Evolutionary conservation across 2,888 invertebrate species (phyloP).

Genomic region (Hylaea fasciaria): DNA sequence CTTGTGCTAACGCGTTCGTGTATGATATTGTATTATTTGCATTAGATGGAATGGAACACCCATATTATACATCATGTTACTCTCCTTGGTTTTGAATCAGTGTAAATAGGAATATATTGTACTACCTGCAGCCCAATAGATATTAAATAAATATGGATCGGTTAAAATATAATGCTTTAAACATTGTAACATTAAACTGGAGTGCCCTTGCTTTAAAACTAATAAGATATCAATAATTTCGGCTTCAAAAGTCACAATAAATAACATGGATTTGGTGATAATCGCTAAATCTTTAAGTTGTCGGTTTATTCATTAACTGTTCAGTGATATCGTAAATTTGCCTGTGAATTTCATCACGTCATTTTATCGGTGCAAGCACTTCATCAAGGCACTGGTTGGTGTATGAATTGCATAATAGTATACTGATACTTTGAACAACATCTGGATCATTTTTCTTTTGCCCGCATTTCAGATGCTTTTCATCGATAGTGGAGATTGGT

Average conservation of each 20-base stretch:
- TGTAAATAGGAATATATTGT: slow-evolving; percentile 52
- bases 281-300: slow-evolving; percentile 7
- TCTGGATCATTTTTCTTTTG: slow-evolving; percentile 32
- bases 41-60: slow-evolving; percentile 33
- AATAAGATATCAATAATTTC: slow-evolving; percentile 47
- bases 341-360: slow-evolving; percentile 7
- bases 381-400: slow-evolving; percentile 13
- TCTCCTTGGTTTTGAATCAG: slow-evolving; percentile 26
- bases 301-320: slow-evolving; percentile 1
- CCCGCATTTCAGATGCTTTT: slow-evolving; percentile 37
- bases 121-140: slow-evolving; percentile 24
- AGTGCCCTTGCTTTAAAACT: slow-evolving; percentile 67
- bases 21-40: slow-evolving; percentile 32
- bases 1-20: slow-evolving; percentile 51
- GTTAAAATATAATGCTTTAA: slow-evolving; percentile 60
- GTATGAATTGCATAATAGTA: slow-evolving; percentile 25
- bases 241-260: slow-evolving; percentile 28
- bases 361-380: slow-evolving; percentile 18
- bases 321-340: background rate
- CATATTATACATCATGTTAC: slow-evolving; percentile 27
- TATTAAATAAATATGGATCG: slow-evolving; percentile 33
- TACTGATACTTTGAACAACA: slow-evolving; percentile 35
- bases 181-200: slow-evolving; percentile 45
- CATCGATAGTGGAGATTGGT: slow-evolving; percentile 26
- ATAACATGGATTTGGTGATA: slow-evolving; percentile 36